Base-by-base conservation (phyloP, 2,797 vertebrate genomes). In the Carcharodon carcharias region DNA sequence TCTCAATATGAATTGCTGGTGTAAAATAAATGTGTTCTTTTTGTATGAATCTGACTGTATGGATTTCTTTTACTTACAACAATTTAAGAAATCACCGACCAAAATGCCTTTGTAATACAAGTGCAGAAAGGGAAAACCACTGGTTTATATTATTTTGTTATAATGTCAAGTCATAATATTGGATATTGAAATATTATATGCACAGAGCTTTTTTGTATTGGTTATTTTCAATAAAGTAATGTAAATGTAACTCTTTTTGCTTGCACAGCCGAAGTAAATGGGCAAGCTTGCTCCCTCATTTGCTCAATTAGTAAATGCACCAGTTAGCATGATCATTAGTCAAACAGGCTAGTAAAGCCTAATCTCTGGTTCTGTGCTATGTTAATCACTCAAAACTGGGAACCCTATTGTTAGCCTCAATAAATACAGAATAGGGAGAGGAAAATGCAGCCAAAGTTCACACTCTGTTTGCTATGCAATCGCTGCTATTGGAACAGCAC, bases 1-100 rank as follows among this genome's bases (percentile, higher is more conserved):
- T 40, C 65, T 95, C 67, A 56, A 2, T 35, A 73, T 95, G 50
- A 95, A 77, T 71, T 95, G 23, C 67, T 95, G 69, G 14, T 95
- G 67, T 95, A 95, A 95, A 95, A 95, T 95, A 95, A 95, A 95
- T 95, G 69, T 94, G 63, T 71, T 73, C 28, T 77, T 95, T 95
- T 95, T 77, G 69, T 73, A 95, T 95, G 21, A 18, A 6, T 73
- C 69, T 58, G 94, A 73, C 50, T 73, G 12, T 54, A 35, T 95
- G 67, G 69, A 21, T 71, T 95, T 18, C 11, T 28, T 92, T 95
- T 95, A 56, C 12, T 73, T 31, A 73, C 1, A 69, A 69, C 40
- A 77, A 31, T 50, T 45, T 50, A 71, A 77, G 28, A 73, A 77
- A 77, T 95, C 50, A 77, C 4, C 31, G 23, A 67, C 11, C 89